Percentiles rank a stretch among this genome's conserved stretches.
Conservation (phyloP, 2,888 invertebrate genomes). For the Diarsia rubi region DNA sequence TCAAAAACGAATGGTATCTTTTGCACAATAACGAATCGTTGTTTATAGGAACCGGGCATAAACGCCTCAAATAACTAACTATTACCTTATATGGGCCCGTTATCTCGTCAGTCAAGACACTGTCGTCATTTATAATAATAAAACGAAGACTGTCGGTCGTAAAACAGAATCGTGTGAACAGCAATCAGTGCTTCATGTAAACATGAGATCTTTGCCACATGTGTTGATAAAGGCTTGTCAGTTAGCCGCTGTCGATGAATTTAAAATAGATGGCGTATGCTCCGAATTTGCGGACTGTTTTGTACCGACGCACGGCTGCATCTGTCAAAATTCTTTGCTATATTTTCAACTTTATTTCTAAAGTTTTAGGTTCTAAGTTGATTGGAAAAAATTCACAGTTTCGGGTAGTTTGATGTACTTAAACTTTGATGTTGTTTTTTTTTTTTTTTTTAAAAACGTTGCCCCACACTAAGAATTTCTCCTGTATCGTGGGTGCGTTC, state of each 20-base stretch:
- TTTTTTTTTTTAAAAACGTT: too few species aligned
- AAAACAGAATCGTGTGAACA: slow-evolving; percentile 72
- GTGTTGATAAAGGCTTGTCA: slow-evolving; percentile 43
- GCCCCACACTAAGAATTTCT: too few species aligned
- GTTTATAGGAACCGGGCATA: too few species aligned
- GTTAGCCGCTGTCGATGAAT: slow-evolving; percentile 32
- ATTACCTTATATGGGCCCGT: slow-evolving; percentile 45
- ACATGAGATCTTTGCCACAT: slow-evolving; percentile 62
- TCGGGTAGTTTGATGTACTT: background rate
- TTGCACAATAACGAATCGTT: too few species aligned
- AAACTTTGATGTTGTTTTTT: background rate
- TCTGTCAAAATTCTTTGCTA: too few species aligned
- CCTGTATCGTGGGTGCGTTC: too few species aligned
- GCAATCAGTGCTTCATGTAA: slow-evolving; percentile 68
- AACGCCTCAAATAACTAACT: slow-evolving; percentile 55
- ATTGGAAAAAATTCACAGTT: background rate
- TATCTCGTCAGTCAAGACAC: slow-evolving; percentile 65
- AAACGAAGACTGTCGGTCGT: slow-evolving; percentile 55
- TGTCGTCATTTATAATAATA: slow-evolving; percentile 70
- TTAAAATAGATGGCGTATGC: slow-evolving; percentile 40
- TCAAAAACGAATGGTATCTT: too few species aligned
- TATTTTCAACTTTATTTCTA: too few species aligned
- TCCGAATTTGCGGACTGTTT: slow-evolving; percentile 27
- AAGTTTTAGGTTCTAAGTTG: background rate
- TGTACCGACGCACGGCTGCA: too few species aligned